These are phyloP conservation scores for Scolopax rusticola DNA, from an alignment of 2,797 vertebrate species.

Conservation along the genomic window DNA sequence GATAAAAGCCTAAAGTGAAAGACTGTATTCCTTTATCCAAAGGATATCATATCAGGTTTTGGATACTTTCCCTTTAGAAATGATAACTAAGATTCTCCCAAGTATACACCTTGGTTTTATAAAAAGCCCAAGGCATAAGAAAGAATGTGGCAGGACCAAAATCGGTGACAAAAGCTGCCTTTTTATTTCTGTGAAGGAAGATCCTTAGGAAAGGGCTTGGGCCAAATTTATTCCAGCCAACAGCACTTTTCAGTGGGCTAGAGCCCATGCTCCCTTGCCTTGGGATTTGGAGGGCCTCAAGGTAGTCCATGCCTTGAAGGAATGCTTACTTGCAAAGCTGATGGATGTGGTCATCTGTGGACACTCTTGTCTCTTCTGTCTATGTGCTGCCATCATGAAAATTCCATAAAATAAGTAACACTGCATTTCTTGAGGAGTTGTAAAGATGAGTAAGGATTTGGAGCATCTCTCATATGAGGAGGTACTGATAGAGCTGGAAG, in stretches of 20 bases:
- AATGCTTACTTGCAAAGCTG: neutral
- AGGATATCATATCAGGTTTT: neutral
- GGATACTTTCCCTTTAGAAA: neutral
- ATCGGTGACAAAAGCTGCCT: neutral
- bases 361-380: neutral
- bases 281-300: neutral
- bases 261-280: neutral
- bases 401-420: neutral
- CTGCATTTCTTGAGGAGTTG: neutral
- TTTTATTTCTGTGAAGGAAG: neutral
- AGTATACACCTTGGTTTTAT: neutral
- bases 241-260: neutral
- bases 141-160: neutral
- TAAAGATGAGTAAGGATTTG: neutral
- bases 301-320: neutral
- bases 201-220: neutral
- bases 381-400: neutral
- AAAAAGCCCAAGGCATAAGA: neutral
- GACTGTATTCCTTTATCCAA: neutral
- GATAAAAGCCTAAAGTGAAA: neutral
- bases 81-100: neutral
- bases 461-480: neutral
- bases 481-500: neutral
- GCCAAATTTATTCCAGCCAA: neutral
- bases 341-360: neutral